Evolutionary conservation across 2,888 invertebrate genomes (phyloP).

Genomic region (Polydrusus tereticollis): DNA sequence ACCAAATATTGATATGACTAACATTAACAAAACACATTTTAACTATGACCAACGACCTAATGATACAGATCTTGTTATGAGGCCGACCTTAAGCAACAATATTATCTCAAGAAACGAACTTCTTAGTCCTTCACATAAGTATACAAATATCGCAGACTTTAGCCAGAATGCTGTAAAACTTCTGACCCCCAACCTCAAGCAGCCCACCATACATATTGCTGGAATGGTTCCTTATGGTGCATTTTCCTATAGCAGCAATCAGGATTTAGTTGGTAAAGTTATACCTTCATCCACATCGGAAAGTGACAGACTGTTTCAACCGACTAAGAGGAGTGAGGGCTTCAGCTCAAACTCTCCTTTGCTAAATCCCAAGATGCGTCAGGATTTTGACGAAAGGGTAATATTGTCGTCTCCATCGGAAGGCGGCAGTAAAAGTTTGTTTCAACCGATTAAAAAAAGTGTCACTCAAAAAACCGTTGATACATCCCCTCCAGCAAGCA

Average conservation of each 20-base stretch:
- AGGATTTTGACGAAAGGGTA: neutral
- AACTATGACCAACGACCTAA: slow-evolving; percentile 46
- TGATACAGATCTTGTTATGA: slow-evolving; percentile 17
- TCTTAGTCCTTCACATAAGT: slow-evolving; percentile 54
- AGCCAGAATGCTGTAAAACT: slow-evolving; percentile 66
- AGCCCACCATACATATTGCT: slow-evolving; percentile 54
- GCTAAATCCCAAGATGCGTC: slow-evolving; percentile 11
- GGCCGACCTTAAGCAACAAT: slow-evolving; percentile 17
- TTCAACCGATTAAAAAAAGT: slow-evolving; percentile 54
- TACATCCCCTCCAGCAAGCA: slow-evolving; percentile 56
- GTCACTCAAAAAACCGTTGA: slow-evolving; percentile 54
- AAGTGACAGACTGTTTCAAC: too few species aligned
- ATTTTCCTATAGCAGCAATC: neutral
- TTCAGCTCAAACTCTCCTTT: slow-evolving; percentile 1
- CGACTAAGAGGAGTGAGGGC: too few species aligned
- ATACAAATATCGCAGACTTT: slow-evolving; percentile 65
- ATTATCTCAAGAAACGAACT: slow-evolving; percentile 19
- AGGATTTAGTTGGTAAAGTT: too few species aligned
- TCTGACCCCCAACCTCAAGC: slow-evolving; percentile 65
- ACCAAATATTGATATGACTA: slow-evolving; percentile 60
- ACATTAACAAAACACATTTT: slow-evolving; percentile 53
- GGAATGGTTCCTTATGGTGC: slow-evolving; percentile 21
- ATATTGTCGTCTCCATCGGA: slow-evolving; percentile 17
- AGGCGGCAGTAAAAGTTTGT: slow-evolving; percentile 43
- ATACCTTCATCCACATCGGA: too few species aligned